Percentiles rank a stretch among this genome's conserved stretches.
phyloP scores from a whole-genome alignment of 2,797 vertebrate genomes.

The Tenualosa thibaudeaui region DNA sequence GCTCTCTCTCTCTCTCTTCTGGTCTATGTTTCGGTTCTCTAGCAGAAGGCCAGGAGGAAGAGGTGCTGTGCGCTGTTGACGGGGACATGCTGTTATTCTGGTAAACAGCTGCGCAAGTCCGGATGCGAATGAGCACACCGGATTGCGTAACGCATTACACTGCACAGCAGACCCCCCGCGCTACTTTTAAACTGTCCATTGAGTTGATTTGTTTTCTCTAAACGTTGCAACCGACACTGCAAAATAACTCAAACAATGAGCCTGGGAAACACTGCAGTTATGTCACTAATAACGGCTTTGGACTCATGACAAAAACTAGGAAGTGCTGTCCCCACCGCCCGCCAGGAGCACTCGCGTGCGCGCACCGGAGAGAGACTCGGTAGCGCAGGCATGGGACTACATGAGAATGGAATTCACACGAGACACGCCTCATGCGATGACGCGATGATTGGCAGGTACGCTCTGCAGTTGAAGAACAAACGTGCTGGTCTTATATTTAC shows the following conservation, averaged over 20 bases:
- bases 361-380: background rate
- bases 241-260: background rate
- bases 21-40: background rate
- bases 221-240: background rate
- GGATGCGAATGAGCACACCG: background rate
- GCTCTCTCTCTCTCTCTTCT: background rate
- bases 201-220: background rate
- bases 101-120: constrained; percentile 9
- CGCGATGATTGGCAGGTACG: constrained; percentile 47
- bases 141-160: background rate
- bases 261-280: background rate
- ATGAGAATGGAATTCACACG: constrained; percentile 5
- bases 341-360: background rate
- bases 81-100: background rate
- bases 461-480: constrained; percentile 47
- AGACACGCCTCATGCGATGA: background rate
- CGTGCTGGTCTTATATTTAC: background rate
- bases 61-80: background rate
- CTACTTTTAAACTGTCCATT: background rate
- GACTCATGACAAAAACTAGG: background rate
- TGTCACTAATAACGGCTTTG: background rate
- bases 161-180: background rate
- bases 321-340: background rate
- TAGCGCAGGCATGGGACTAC: constrained; percentile 7
- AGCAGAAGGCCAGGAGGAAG: background rate